Evolutionary conservation across 2,797 vertebrate genomes (phyloP).

Genomic region (Oryzias dopingdopingensis): DNA sequence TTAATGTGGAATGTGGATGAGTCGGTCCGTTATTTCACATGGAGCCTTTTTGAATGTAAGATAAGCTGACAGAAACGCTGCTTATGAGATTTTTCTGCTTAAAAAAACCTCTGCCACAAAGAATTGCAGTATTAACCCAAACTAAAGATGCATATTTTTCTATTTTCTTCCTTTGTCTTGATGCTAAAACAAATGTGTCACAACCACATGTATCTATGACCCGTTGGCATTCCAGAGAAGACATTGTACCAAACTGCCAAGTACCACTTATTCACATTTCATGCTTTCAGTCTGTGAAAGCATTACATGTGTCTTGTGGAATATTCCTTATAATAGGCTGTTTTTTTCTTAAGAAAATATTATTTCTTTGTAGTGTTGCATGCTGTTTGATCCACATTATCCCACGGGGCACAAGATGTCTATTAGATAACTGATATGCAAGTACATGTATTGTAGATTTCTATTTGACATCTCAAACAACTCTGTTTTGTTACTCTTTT

Average conservation of each 20-base stretch:
- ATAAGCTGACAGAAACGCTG: constrained; percentile 25
- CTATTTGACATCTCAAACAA: no score
- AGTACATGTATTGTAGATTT: constrained; percentile 9
- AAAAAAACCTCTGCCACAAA: constrained; percentile 28
- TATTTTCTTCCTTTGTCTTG: constrained; percentile 16
- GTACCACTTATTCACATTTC: constrained; percentile 53
- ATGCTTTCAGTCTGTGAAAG: constrained; percentile 47
- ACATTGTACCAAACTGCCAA: constrained; percentile 22
- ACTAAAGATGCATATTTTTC: constrained; percentile 45
- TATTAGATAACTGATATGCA: constrained; percentile 24
- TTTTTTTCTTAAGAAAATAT: constrained; percentile 23
- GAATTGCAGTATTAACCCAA: constrained; percentile 19
- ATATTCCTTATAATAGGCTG: constrained; percentile 37
- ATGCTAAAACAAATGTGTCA: constrained; percentile 16
- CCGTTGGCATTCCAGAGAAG: constrained; percentile 23
- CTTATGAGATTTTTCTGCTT: constrained; percentile 31
- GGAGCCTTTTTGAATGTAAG: constrained; percentile 52
- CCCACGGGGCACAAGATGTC: no score
- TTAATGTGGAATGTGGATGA: constrained; percentile 29
- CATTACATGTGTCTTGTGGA: constrained; percentile 51
- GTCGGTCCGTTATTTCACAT: constrained; percentile 23
- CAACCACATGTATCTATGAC: constrained; percentile 6
- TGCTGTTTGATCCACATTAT: constrained; percentile 48
- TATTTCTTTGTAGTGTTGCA: constrained; percentile 54
- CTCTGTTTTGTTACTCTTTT: no score